phyloP scores from a whole-genome alignment of 2,113 vertebrate species.

The Actinemys pallida region DNA sequence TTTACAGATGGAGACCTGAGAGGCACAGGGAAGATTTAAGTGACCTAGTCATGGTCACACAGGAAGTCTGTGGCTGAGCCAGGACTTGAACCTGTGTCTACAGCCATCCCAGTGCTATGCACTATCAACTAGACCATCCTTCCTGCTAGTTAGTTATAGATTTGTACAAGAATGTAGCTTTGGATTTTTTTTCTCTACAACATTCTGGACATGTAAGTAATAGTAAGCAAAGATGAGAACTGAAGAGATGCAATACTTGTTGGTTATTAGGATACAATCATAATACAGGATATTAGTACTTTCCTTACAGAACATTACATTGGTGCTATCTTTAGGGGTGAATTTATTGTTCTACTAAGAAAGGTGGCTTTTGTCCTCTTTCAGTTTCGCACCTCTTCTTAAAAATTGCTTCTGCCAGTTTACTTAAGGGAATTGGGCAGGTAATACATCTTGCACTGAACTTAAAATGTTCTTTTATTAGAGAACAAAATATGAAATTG shows the following conservation, averaged over 20 bases:
- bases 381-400: neutral
- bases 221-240: neutral
- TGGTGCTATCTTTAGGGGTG: neutral
- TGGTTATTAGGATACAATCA: neutral
- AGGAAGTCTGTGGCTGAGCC: neutral
- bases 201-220: accelerated
- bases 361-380: neutral
- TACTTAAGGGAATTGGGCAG: neutral
- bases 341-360: neutral
- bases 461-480: neutral
- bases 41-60: neutral
- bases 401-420: neutral
- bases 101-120: neutral
- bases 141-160: neutral
- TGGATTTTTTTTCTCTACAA: neutral
- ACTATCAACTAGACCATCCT: neutral
- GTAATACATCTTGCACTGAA: neutral
- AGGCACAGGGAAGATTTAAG: neutral
- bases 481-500: neutral
- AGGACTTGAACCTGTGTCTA: neutral
- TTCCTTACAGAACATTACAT: neutral
- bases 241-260: neutral
- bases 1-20: neutral
- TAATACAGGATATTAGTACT: neutral
- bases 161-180: neutral